Conservation (phyloP, 1,140 invertebrate species). For the Centruroides sculpturatus region DNA sequence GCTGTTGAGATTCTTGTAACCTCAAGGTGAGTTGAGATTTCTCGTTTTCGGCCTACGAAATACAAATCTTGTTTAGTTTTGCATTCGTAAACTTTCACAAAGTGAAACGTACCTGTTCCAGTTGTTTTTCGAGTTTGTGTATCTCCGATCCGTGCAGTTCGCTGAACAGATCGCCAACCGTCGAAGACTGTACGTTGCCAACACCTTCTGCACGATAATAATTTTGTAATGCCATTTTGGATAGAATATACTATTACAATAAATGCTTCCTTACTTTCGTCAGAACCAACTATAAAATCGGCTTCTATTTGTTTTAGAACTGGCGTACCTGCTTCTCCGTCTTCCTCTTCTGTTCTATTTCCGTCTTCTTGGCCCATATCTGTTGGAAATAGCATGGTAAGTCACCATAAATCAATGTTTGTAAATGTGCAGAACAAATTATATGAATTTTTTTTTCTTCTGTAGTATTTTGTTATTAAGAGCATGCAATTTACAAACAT, state of each 20-base stretch:
- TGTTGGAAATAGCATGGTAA: background rate
- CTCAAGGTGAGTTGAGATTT: slow-evolving; percentile 52
- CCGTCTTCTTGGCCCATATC: slow-evolving; percentile 40
- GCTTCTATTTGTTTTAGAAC: slow-evolving; percentile 60
- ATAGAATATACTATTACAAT: no score
- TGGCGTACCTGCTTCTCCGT: slow-evolving; percentile 53
- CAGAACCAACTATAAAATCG: slow-evolving; percentile 35
- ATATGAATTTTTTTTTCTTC: no score
- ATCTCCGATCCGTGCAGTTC: slow-evolving; percentile 94
- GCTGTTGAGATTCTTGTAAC: slow-evolving; percentile 58
- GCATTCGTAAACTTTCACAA: no score
- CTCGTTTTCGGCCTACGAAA: slow-evolving; percentile 52
- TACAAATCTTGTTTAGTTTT: background rate
- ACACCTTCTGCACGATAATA: background rate
- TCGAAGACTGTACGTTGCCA: slow-evolving; percentile 31
- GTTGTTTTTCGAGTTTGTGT: slow-evolving; percentile 80
- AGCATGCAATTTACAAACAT: no score
- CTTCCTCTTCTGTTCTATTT: slow-evolving; percentile 55
- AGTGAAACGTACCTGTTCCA: slow-evolving; percentile 46
- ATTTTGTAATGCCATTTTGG: background rate
- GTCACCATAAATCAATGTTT: no score
- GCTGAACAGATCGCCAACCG: slow-evolving; percentile 77
- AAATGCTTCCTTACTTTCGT: background rate
- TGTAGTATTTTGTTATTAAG: no score
- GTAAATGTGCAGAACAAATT: no score